phyloP scores from a whole-genome alignment of 2,797 vertebrate species.

The Crax fasciolata region DNA sequence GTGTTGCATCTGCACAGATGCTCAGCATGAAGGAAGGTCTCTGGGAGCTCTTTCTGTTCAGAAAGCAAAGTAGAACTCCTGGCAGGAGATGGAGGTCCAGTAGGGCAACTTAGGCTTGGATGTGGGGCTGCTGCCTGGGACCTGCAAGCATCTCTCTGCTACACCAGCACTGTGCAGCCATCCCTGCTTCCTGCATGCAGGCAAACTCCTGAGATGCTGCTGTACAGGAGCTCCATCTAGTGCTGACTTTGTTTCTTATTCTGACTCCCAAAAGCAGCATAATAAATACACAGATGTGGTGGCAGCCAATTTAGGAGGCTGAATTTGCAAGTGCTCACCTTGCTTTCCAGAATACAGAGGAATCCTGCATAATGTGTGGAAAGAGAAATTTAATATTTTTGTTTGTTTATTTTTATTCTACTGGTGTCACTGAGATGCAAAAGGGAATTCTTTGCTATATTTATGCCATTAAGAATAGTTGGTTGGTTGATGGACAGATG shows the following conservation, averaged over 20 bases:
- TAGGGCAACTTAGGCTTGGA: rapidly evolving
- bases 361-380: background rate
- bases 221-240: constrained; percentile 69
- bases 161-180: rapidly evolving
- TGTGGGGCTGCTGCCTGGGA: background rate
- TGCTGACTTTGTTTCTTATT: background rate
- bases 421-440: background rate
- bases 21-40: background rate
- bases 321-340: background rate
- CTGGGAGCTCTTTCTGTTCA: rapidly evolving
- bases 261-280: rapidly evolving
- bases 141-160: background rate
- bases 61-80: background rate
- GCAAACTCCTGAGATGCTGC: background rate
- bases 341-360: background rate
- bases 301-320: background rate
- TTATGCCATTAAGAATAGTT: background rate
- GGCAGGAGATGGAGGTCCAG: background rate
- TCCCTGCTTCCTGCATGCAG: background rate
- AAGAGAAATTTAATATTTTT: background rate
- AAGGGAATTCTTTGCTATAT: background rate
- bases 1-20: background rate
- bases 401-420: background rate
- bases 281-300: rapidly evolving
- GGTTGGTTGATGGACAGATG: background rate